Conservation (phyloP, 1,140 invertebrate genomes). For the Ceratina calcarata region DNA sequence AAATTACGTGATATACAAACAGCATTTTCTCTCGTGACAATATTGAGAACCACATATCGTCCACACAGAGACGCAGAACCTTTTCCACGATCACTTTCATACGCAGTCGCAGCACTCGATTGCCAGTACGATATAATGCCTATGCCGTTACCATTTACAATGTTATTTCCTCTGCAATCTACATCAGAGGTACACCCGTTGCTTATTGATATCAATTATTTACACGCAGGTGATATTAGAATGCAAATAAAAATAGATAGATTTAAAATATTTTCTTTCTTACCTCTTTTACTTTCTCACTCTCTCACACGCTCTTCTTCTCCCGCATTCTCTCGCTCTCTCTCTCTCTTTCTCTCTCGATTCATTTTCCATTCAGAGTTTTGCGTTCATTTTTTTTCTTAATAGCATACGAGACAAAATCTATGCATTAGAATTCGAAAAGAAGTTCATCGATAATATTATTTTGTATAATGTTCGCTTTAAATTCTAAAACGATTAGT, state of each 20-base stretch:
- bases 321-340: slow-evolving; percentile 5
- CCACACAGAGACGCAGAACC: slow-evolving; percentile 27
- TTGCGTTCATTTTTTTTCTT: slow-evolving; percentile 51
- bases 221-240: slow-evolving; percentile 67
- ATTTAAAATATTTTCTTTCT: slow-evolving; percentile 71
- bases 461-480: slow-evolving; percentile 49
- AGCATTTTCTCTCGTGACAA: slow-evolving; percentile 18
- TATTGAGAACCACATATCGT: slow-evolving; percentile 32
- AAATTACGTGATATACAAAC: slow-evolving; percentile 6
- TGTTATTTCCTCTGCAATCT: slow-evolving; percentile 42
- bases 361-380: slow-evolving; percentile 4
- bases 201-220: slow-evolving; percentile 56
- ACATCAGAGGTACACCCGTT: slow-evolving; percentile 68
- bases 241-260: slow-evolving; percentile 77
- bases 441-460: slow-evolving; percentile 49
- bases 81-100: slow-evolving; percentile 31
- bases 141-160: slow-evolving; percentile 41
- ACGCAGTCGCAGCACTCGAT: slow-evolving; percentile 45
- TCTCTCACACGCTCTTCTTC: slow-evolving; percentile 17
- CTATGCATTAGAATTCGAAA: slow-evolving; percentile 68
- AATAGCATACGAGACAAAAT: slow-evolving; percentile 71
- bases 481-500: slow-evolving; percentile 63
- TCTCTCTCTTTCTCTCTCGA: background rate
- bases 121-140: slow-evolving; percentile 45
- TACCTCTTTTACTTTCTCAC: background rate